Percentiles rank a stretch among this genome's conserved stretches.
These are phyloP conservation scores for Colinus virginianus DNA, from an alignment of 2,113 vertebrate genomes.

Conservation along the genomic window DNA sequence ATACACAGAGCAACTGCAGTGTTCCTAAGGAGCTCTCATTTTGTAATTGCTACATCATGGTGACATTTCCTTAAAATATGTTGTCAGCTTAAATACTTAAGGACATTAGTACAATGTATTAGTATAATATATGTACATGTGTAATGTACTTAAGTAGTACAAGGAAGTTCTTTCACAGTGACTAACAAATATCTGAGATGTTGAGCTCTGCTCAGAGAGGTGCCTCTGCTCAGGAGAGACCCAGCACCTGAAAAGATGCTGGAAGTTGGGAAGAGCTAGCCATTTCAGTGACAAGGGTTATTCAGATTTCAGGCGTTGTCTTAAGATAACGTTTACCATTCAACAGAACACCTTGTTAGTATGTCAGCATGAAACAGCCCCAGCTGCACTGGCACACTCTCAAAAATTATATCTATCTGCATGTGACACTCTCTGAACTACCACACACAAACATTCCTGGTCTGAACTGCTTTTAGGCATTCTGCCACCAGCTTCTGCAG, in stretches of 20 bases:
- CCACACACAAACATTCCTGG: background rate
- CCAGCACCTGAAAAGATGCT: background rate
- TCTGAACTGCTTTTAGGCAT: conserved; percentile 56
- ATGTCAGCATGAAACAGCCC: background rate
- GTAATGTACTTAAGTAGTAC: background rate
- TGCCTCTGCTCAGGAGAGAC: background rate
- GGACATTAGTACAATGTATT: background rate
- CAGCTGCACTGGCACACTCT: background rate
- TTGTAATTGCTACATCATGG: background rate
- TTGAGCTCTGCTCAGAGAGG: background rate
- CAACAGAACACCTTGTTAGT: conserved; percentile 32
- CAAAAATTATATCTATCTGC: background rate
- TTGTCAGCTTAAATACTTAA: background rate
- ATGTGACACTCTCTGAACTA: conserved; percentile 5
- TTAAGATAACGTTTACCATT: background rate
- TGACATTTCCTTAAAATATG: background rate
- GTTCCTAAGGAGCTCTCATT: background rate
- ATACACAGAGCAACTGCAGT: background rate
- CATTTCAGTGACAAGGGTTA: background rate
- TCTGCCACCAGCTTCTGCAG: conserved; percentile 42
- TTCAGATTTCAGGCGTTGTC: background rate
- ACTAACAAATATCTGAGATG: background rate
- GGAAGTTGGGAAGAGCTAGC: background rate
- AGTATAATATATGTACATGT: rapidly evolving
- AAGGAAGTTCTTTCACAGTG: background rate